Evolutionary conservation across 2,797 vertebrate genomes (phyloP), one percentile per base, ranked within the genome.

Genomic region (Diceros bicornis): DNA sequence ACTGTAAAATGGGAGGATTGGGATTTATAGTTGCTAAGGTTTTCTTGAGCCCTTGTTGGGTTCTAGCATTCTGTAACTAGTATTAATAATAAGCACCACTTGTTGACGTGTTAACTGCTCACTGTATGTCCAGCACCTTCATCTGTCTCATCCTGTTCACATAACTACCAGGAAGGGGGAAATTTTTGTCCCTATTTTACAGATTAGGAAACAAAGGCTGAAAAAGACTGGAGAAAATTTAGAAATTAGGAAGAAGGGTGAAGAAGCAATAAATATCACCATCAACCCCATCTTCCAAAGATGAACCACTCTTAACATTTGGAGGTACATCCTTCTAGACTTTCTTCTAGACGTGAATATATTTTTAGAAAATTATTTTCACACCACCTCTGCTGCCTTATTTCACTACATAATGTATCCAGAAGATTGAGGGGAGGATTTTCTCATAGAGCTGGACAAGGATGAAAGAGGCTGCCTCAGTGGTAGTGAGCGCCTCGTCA

Each of bases 341-440:
- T 86, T 78, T 72, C 47, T 95, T 72, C 34, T 27, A 55, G 74
- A 68, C 1, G 8, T 7, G 13, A 55, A 44, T 47, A 12, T 55
- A n/a, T 82, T 95, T 74, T 92, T 86, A 44, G 9, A 92, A 62
- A 75, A 61, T 59, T 57, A 41, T 68, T 79, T 89, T 74, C 34
- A 47, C 2, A 61, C 8, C 25, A n/a, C 25, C 11, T 14, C n/a
- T 3, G 37, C 23, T 74, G 50, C 29, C 57, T 72, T 75, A 44
- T 68, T 81, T 89, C 79, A 81, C 64, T 37, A 14, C 18, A 29
- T 52, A 8, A 34, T 7, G 3, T 25, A 14, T 72, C 78, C 66
- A 37, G 66, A 62, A 27, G 8, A n/a, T 55, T 4, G n/a, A 91
- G 61, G 41, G 74, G 37, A 79, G 57, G 29, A 20, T 59, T 84